Evolutionary conservation across 2,888 invertebrate genomes (phyloP).

Genomic region (Leucophenga maculata): DNA sequence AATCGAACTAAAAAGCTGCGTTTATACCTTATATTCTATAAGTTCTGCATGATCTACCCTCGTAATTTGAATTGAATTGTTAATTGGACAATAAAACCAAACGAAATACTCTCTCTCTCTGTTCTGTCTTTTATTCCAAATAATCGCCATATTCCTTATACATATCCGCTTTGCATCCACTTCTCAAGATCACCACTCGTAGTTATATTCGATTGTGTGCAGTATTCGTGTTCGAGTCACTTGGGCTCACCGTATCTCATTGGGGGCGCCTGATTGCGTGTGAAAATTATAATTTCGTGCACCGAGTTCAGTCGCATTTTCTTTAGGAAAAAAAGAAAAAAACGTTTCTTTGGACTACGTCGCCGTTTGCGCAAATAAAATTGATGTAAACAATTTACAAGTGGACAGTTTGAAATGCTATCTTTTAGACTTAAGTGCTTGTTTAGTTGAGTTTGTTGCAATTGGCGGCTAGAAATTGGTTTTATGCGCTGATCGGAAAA

Average conservation of each 20-base stretch:
- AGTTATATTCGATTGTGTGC: too few relatives aligned
- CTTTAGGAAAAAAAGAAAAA: constrained; percentile 35
- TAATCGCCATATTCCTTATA: constrained; percentile 26
- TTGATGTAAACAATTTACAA: constrained; percentile 60
- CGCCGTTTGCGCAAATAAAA: constrained; percentile 40
- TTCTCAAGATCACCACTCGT: too few relatives aligned
- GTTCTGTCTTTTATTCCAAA: background rate
- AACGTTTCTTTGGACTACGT: background rate
- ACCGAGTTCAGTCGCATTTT: constrained; percentile 28
- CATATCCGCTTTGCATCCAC: too few relatives aligned
- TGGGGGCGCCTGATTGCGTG: constrained; percentile 56
- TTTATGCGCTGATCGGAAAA: too few relatives aligned
- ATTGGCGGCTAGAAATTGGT: background rate
- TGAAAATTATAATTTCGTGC: constrained; percentile 67
- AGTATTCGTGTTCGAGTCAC: background rate
- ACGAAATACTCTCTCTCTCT: too few relatives aligned
- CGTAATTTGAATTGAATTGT: constrained; percentile 55
- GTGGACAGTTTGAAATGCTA: constrained; percentile 8
- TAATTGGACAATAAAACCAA: constrained; percentile 50
- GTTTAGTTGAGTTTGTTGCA: constrained; percentile 52
- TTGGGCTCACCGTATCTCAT: background rate
- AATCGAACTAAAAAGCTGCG: too few relatives aligned
- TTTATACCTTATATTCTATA: too few relatives aligned
- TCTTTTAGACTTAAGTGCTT: constrained; percentile 50
- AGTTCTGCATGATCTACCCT: background rate